Conservation (phyloP, 1,140 invertebrate species). For the Phymorhynchus buccinoides region DNA sequence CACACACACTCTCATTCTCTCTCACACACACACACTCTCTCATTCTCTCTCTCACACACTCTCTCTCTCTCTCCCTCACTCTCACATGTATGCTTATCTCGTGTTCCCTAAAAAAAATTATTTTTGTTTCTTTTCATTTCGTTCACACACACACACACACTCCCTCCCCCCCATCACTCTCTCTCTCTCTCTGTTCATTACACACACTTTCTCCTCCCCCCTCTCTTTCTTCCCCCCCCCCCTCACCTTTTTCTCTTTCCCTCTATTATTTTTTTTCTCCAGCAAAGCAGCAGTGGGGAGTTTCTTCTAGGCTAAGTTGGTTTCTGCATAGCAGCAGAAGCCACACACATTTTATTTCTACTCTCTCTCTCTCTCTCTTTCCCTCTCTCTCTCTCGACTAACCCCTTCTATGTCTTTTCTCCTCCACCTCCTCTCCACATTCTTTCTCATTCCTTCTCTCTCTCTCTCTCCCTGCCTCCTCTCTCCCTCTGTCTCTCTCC, state of each 20-base stretch:
- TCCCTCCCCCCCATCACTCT: no score
- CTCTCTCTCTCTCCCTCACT: not conserved
- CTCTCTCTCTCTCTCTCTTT: not conserved
- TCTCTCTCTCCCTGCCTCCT: not conserved
- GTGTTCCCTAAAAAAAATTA: no score
- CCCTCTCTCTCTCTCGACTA: not conserved
- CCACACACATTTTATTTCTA: no score
- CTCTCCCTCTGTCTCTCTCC: not conserved
- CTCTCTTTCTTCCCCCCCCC: not conserved
- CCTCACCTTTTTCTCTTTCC: no score
- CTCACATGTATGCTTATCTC: not conserved
- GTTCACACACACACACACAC: no score
- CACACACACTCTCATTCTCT: not conserved
- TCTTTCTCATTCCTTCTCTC: not conserved
- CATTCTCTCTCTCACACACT: no score
- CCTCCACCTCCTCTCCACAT: not conserved
- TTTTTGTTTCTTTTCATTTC: no score
- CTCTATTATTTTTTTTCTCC: no score
- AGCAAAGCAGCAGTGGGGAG: no score
- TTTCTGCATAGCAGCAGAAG: no score
- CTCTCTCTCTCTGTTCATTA: constrained; percentile 3
- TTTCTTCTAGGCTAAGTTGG: no score
- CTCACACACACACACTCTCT: not conserved
- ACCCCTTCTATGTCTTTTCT: not conserved
- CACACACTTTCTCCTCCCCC: not conserved